phyloP scores from a whole-genome alignment of 2,113 vertebrate genomes.

The Coryphaenoides rupestris region DNA sequence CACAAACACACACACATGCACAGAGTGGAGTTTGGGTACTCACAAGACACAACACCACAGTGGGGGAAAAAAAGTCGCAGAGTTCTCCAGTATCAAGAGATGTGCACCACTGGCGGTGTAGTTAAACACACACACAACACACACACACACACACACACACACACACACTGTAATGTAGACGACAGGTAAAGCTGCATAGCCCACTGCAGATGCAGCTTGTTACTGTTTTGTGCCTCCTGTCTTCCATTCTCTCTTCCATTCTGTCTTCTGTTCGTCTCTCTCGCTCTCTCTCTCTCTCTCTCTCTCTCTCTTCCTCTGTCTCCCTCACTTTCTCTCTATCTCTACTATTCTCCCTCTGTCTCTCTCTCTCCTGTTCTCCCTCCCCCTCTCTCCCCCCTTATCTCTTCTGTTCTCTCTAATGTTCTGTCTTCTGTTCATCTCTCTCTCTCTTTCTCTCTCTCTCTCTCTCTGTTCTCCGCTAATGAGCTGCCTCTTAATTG shows the following conservation, averaged over 20 bases:
- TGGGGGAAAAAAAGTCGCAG: background rate
- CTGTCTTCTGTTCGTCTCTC: background rate
- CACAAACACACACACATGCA: background rate
- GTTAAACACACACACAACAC: no score
- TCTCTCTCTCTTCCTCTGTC: background rate
- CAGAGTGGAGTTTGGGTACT: background rate
- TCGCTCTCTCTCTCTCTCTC: no score
- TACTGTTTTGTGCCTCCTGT: no score
- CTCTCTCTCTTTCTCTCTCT: background rate
- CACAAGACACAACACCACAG: background rate
- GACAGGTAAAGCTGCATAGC: background rate
- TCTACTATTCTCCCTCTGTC: no score
- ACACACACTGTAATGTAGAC: background rate
- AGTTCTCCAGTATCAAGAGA: no score
- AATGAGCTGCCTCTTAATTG: conserved; percentile 40
- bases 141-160: background rate
- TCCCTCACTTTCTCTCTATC: no score
- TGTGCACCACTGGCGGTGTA: no score
- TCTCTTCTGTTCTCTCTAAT: no score
- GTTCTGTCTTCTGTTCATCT: conserved; percentile 5
- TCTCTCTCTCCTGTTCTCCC: background rate
- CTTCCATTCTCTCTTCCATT: no score
- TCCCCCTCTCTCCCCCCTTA: no score
- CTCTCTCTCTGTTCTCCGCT: conserved; percentile 10
- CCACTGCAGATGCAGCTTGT: conserved; percentile 8